These are phyloP conservation scores for Tenthredo scrophulariae DNA, from an alignment of 2,888 invertebrate genomes.

Conservation along the genomic window DNA sequence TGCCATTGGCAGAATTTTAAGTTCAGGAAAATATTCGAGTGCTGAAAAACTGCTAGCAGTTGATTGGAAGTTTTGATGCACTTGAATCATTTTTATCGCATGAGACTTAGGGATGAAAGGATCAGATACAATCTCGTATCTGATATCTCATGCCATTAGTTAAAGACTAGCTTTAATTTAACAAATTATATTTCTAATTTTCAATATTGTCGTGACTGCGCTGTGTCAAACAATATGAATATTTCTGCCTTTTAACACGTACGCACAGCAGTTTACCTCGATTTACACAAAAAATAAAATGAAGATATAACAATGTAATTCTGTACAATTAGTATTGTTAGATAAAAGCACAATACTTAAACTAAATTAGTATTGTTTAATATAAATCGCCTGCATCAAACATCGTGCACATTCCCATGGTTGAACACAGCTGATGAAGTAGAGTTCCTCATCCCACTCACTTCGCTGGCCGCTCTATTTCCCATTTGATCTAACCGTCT, in stretches of 20 bases:
- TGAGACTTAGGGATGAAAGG: neutral
- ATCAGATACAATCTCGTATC: neutral
- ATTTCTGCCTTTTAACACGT: neutral
- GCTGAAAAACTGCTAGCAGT: neutral
- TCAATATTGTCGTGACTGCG: neutral
- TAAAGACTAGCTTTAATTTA: neutral
- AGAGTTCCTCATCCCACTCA: constrained; percentile 74
- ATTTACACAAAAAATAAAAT: constrained; percentile 37
- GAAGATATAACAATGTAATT: constrained; percentile 43
- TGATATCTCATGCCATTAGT: neutral
- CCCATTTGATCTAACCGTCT: constrained; percentile 72
- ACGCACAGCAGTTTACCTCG: neutral
- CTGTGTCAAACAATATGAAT: neutral
- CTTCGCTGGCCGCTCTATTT: constrained; percentile 72
- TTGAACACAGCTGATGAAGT: constrained; percentile 72
- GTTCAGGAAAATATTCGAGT: neutral
- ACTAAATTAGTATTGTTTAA: constrained; percentile 31
- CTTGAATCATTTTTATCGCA: neutral
- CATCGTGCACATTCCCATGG: constrained; percentile 76
- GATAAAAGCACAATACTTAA: constrained; percentile 51
- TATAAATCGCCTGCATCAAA: constrained; percentile 65
- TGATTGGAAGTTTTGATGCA: neutral
- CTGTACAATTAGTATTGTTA: constrained; percentile 57
- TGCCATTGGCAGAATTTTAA: neutral
- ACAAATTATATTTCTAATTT: neutral